Evolutionary conservation across 2,113 vertebrate species (phyloP).

Genomic region (Meriones unguiculatus): DNA sequence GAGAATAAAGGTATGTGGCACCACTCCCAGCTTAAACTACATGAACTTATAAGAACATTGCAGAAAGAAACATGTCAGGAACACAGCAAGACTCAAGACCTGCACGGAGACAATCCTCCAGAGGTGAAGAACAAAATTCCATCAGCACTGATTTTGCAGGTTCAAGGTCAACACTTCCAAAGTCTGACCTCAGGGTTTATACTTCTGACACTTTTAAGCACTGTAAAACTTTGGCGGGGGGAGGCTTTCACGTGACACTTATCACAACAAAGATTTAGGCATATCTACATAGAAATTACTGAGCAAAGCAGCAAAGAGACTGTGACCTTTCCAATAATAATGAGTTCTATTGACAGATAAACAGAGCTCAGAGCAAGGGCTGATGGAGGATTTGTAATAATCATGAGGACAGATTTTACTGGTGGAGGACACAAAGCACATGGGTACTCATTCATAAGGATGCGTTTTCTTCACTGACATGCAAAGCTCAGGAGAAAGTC

Average conservation of each 20-base stretch:
- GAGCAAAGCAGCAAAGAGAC: neutral
- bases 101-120: fast-evolving
- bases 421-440: neutral
- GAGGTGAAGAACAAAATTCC: neutral
- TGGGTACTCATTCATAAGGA: neutral
- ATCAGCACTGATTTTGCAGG: neutral
- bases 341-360: neutral
- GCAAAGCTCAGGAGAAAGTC: neutral
- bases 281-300: neutral
- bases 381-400: neutral
- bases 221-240: neutral
- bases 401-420: neutral
- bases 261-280: neutral
- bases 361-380: neutral
- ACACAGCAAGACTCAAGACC: neutral
- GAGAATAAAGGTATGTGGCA: neutral
- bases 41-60: neutral
- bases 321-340: neutral
- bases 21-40: neutral
- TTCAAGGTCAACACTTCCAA: neutral
- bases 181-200: neutral
- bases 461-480: neutral
- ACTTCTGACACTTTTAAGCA: neutral
- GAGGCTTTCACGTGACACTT: neutral
- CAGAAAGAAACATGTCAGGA: neutral